phyloP scores from a whole-genome alignment of 2,888 invertebrate species.

The Sclerodermus sp. region DNA sequence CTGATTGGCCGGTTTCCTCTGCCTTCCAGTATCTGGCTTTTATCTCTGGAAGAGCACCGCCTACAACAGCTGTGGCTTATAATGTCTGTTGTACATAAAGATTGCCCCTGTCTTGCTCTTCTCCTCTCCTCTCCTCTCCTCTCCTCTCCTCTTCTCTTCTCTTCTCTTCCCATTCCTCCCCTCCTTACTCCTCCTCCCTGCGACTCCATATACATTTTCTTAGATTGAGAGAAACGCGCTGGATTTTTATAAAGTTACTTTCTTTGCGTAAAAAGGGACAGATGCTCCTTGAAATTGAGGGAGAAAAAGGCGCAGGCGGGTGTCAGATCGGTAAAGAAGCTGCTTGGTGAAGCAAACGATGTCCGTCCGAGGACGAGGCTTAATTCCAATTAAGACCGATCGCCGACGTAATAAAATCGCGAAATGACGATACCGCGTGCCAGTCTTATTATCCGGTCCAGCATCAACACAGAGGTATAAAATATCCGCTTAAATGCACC shows the following conservation, averaged over 20 bases:
- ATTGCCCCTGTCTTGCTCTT: too few relatives aligned
- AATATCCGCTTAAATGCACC: conserved; percentile 36
- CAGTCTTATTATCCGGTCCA: conserved; percentile 37
- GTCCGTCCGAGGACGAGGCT: conserved; percentile 1
- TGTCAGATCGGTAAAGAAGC: conserved; percentile 9
- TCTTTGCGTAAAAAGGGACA: too few relatives aligned
- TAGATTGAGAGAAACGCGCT: too few relatives aligned
- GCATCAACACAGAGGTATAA: conserved; percentile 30
- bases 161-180: too few relatives aligned
- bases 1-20: not conserved
- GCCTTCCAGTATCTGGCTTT: conserved; percentile 1
- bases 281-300: too few relatives aligned
- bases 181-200: too few relatives aligned
- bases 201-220: too few relatives aligned
- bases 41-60: conserved; percentile 10
- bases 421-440: conserved; percentile 41
- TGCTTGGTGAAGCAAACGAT: too few relatives aligned
- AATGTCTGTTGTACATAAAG: too few relatives aligned
- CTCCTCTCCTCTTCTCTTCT: too few relatives aligned
- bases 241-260: too few relatives aligned
- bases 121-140: too few relatives aligned
- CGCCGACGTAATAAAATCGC: conserved; percentile 43
- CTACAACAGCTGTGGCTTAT: conserved; percentile 5
- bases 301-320: conserved; percentile 5
- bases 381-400: conserved; percentile 33